These are phyloP conservation scores for Ypsolopha scabrella DNA, from an alignment of 2,888 invertebrate genomes.

Conservation along the genomic window DNA sequence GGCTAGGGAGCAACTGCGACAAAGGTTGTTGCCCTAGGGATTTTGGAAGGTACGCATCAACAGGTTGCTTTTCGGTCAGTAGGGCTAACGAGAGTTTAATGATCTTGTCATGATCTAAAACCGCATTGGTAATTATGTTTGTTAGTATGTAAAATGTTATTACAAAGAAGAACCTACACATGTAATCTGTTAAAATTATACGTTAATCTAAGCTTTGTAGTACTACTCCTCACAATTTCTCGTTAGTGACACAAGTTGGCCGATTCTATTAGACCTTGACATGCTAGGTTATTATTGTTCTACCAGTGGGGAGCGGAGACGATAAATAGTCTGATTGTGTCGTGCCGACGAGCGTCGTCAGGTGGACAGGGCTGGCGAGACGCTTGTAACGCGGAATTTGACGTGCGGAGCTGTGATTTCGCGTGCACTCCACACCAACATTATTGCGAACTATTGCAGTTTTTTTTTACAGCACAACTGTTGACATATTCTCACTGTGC, in stretches of 20 bases:
- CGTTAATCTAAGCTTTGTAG: too few relatives aligned
- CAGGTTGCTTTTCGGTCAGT: background rate
- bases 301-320: conserved; percentile 9
- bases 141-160: too few relatives aligned
- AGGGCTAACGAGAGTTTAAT: conserved; percentile 8
- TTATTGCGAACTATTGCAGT: background rate
- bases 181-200: too few relatives aligned
- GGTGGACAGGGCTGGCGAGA: conserved; percentile 4
- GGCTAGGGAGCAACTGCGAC: conserved; percentile 4
- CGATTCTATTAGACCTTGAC: conserved; percentile 29
- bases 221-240: conserved; percentile 5
- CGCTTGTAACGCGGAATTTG: background rate
- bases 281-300: conserved; percentile 38
- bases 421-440: background rate
- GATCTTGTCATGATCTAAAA: background rate
- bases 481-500: conserved; percentile 3
- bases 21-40: conserved; percentile 3
- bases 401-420: background rate
- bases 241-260: conserved; percentile 22
- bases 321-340: conserved; percentile 5
- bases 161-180: too few relatives aligned
- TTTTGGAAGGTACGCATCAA: background rate
- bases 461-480: background rate
- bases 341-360: conserved; percentile 4
- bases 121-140: too few relatives aligned